Percentiles rank a stretch among this genome's conserved stretches.
phyloP scores from a whole-genome alignment of 2,888 invertebrate genomes.

The Patella pellucida region DNA sequence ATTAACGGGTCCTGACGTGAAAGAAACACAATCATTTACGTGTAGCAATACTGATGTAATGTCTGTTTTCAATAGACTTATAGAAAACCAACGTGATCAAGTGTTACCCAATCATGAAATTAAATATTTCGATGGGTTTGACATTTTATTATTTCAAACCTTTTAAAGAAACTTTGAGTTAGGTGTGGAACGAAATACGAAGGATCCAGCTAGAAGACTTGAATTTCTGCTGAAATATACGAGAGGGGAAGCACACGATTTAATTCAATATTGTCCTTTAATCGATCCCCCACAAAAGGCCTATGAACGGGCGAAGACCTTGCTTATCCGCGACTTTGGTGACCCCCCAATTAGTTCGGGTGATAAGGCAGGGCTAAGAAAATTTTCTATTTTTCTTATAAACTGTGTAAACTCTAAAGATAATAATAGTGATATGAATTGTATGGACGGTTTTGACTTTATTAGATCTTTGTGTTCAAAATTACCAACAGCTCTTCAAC shows the following conservation, averaged over 20 bases:
- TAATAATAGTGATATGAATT: conserved; percentile 1
- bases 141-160: neutral
- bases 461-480: neutral
- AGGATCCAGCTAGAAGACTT: conserved; percentile 8
- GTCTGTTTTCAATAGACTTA: neutral
- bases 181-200: neutral
- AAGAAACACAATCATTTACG: too few relatives aligned
- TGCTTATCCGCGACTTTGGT: neutral
- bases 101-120: neutral
- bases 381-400: neutral
- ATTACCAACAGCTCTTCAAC: neutral
- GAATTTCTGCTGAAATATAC: conserved; percentile 6
- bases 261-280: neutral
- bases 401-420: conserved; percentile 12
- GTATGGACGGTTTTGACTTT: conserved; percentile 8
- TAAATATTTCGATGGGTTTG: neutral
- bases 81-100: conserved; percentile 1
- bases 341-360: neutral
- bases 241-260: conserved; percentile 3
- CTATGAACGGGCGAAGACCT: neutral
- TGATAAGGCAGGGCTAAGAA: neutral
- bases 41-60: neutral
- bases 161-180: neutral
- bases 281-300: neutral
- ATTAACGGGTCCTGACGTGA: too few relatives aligned